Percentiles rank a stretch among this genome's conserved stretches.
Evolutionary conservation across 2,113 vertebrate species (phyloP).

Genomic region (Ptyas mucosa): DNA sequence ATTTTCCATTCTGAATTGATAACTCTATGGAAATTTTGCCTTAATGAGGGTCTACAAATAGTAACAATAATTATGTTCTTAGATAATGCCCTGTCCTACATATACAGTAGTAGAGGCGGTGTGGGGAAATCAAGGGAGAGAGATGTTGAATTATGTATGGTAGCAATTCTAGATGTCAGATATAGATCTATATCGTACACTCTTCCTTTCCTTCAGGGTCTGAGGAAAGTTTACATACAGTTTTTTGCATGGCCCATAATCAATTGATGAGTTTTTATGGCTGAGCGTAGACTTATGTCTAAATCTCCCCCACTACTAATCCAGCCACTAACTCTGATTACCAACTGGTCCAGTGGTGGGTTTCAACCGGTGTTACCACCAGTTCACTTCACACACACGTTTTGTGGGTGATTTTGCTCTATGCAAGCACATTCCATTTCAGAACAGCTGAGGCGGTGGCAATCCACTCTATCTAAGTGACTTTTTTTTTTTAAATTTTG

Average conservation of each 20-base stretch:
- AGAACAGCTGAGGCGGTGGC: no score
- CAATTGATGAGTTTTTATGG: background rate
- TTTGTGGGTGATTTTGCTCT: no score
- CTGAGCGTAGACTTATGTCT: background rate
- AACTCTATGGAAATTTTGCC: background rate
- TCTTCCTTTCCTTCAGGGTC: background rate
- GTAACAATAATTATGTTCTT: background rate
- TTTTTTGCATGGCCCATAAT: background rate
- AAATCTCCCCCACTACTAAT: background rate
- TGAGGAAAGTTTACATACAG: background rate
- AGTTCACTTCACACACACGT: no score
- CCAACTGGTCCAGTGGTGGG: background rate
- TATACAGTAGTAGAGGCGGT: background rate
- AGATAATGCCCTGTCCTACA: background rate
- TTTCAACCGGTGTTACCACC: no score
- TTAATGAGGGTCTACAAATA: background rate
- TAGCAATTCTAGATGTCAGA: background rate
- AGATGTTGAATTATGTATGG: background rate
- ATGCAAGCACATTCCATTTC: no score
- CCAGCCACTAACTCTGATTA: background rate
- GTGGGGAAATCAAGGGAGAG: background rate
- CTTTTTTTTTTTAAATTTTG: no score
- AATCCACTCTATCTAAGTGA: no score
- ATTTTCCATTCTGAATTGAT: background rate
- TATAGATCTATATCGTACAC: background rate